Evolutionary conservation across 2,797 vertebrate species (phyloP).

Genomic region (Rhinella marina): DNA sequence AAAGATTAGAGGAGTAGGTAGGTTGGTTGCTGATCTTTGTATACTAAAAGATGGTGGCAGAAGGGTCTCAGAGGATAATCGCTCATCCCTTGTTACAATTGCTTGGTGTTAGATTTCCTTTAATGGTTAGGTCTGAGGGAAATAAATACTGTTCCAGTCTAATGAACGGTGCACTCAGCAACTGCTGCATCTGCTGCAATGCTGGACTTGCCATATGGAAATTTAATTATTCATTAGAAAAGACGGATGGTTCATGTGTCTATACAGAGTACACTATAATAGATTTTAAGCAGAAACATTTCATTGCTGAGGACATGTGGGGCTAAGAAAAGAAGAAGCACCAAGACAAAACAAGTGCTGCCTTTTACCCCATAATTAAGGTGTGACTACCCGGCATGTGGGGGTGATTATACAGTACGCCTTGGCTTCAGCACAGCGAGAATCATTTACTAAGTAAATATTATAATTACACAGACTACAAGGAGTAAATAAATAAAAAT

Average conservation of each 20-base stretch:
- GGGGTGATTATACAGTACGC: slow-evolving; percentile 15
- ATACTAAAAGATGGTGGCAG: slow-evolving; percentile 22
- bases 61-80: slow-evolving; percentile 32
- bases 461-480: slow-evolving; percentile 13
- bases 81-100: slow-evolving; percentile 47
- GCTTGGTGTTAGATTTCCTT: slow-evolving; percentile 46
- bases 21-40: not conserved
- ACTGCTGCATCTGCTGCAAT: slow-evolving; percentile 56
- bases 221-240: slow-evolving; percentile 55
- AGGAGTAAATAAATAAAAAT: not conserved
- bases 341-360: slow-evolving; percentile 6
- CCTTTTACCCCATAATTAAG: slow-evolving; percentile 27
- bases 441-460: slow-evolving; percentile 39
- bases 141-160: slow-evolving; percentile 36
- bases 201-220: slow-evolving; percentile 50
- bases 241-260: slow-evolving; percentile 40
- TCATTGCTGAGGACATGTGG: not conserved
- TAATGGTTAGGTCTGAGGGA: slow-evolving; percentile 43
- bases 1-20: not conserved
- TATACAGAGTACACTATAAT: slow-evolving; percentile 31
- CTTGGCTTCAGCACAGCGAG: not conserved
- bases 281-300: slow-evolving; percentile 30
- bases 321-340: slow-evolving; percentile 26
- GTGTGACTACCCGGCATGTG: slow-evolving; percentile 28
- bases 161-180: slow-evolving; percentile 47